Conservation (phyloP, 2,797 vertebrate genomes). For the Eidolon dupreanum region DNA sequence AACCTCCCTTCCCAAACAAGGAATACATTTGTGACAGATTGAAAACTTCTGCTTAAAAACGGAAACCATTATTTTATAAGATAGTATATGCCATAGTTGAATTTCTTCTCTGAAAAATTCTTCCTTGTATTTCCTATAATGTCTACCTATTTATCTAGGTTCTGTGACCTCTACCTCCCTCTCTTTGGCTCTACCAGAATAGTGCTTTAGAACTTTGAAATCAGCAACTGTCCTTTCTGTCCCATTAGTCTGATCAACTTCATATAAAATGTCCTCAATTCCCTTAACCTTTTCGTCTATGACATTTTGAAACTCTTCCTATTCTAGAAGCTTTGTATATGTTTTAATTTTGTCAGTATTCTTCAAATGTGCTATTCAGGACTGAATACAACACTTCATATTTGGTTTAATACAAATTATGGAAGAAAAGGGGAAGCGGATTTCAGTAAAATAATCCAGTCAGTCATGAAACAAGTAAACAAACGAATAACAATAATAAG, state of each 20-base stretch:
- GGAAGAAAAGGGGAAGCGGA: neutral
- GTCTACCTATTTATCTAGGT: neutral
- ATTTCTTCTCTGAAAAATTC: slow-evolving; percentile 30
- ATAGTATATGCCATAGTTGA: slow-evolving; percentile 8
- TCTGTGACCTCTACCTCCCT: neutral
- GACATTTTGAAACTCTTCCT: neutral
- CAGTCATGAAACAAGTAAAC: slow-evolving; percentile 3
- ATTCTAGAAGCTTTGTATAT: slow-evolving; percentile 1
- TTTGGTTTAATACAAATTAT: slow-evolving; percentile 45
- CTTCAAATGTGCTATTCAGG: neutral
- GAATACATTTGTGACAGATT: neutral
- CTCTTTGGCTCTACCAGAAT: neutral
- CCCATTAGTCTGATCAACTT: neutral
- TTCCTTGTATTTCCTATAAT: slow-evolving; percentile 13
- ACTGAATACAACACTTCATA: neutral
- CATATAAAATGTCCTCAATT: slow-evolving; percentile 14
- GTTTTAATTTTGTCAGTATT: slow-evolving; percentile 37
- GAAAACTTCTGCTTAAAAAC: slow-evolving; percentile 42
- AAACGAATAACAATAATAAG: neutral
- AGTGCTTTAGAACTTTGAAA: neutral
- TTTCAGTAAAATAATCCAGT: slow-evolving; percentile 49
- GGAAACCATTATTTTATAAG: slow-evolving; percentile 33
- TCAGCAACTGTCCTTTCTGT: neutral
- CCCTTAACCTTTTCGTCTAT: neutral
- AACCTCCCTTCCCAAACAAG: neutral